These are phyloP conservation scores for Bos taurus DNA, from an alignment of 2,113 vertebrate genomes.

Conservation along the genomic window DNA sequence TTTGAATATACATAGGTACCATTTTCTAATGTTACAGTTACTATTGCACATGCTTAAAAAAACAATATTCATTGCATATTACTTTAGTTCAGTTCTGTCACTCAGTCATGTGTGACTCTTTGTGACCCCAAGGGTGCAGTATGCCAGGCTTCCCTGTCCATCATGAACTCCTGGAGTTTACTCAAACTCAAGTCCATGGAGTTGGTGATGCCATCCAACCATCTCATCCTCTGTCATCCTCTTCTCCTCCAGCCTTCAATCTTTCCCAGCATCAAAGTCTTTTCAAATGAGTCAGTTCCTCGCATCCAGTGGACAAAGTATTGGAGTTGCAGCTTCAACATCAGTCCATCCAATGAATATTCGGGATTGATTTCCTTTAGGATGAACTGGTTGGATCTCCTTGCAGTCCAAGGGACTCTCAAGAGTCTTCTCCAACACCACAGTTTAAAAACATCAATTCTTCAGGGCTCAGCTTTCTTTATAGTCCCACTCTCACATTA, in stretches of 20 bases:
- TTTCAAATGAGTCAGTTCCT: neutral
- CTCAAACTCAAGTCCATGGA: neutral
- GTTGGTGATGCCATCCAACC: neutral
- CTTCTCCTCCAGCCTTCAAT: neutral
- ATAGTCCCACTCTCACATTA: neutral
- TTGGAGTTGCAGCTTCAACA: neutral
- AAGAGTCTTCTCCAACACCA: neutral
- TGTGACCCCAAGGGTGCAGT: rapidly evolving
- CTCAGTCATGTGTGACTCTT: neutral
- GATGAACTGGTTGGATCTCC: neutral
- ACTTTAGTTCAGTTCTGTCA: neutral
- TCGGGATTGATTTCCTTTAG: neutral
- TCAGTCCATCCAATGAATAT: neutral
- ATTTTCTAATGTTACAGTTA: neutral
- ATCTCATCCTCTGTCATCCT: neutral
- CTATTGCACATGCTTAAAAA: neutral
- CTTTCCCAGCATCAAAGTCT: neutral
- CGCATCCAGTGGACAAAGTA: rapidly evolving
- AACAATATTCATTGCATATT: neutral
- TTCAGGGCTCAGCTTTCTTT: neutral
- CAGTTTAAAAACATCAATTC: neutral
- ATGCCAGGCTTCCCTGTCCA: neutral
- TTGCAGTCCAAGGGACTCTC: neutral
- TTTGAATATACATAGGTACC: neutral
- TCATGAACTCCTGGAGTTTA: neutral